A percentile compares a stretch with the other conserved stretches of the same genome.
Evolutionary conservation across 2,797 vertebrate species (phyloP).

Genomic region (Melanotaenia nigrans): DNA sequence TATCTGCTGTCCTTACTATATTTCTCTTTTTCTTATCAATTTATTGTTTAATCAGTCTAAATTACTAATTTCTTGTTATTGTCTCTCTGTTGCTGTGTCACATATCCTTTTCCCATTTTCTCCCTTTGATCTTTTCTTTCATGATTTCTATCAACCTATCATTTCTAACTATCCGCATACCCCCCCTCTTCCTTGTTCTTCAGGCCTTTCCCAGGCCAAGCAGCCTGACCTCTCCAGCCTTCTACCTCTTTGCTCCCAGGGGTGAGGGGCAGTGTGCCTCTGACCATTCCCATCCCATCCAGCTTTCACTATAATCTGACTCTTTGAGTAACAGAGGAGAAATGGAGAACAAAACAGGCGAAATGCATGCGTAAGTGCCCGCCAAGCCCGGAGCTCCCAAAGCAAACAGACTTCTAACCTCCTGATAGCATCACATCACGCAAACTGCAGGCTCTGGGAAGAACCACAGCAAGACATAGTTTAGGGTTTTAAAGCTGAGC

Average conservation of each 20-base stretch:
- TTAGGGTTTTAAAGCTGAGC: conserved; percentile 39
- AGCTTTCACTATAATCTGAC: conserved; percentile 71
- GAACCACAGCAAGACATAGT: conserved; percentile 63
- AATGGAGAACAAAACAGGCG: conserved; percentile 43
- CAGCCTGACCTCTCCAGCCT: conserved; percentile 75
- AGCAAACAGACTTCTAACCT: conserved; percentile 75
- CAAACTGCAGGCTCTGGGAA: conserved; percentile 57
- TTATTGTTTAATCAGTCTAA: conserved; percentile 1
- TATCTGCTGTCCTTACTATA: not conserved
- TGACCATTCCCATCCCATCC: conserved; percentile 74
- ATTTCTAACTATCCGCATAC: conserved; percentile 35
- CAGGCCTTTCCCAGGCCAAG: conserved; percentile 80
- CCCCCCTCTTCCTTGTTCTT: conserved; percentile 49
- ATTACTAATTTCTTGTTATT: not conserved
- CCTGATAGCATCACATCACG: conserved; percentile 76
- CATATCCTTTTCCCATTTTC: not conserved
- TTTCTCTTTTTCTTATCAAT: not conserved
- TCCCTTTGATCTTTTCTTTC: conserved; percentile 16
- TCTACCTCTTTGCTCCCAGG: conserved; percentile 76
- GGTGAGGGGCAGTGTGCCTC: conserved; percentile 53
- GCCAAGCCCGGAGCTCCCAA: conserved; percentile 62
- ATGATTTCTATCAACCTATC: conserved; percentile 50
- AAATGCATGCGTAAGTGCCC: conserved; percentile 23
- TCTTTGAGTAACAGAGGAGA: conserved; percentile 48
- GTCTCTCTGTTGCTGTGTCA: not conserved